These are phyloP conservation scores for Drosophila orena DNA, from an alignment of 1,140 invertebrate species.

Conservation along the genomic window DNA sequence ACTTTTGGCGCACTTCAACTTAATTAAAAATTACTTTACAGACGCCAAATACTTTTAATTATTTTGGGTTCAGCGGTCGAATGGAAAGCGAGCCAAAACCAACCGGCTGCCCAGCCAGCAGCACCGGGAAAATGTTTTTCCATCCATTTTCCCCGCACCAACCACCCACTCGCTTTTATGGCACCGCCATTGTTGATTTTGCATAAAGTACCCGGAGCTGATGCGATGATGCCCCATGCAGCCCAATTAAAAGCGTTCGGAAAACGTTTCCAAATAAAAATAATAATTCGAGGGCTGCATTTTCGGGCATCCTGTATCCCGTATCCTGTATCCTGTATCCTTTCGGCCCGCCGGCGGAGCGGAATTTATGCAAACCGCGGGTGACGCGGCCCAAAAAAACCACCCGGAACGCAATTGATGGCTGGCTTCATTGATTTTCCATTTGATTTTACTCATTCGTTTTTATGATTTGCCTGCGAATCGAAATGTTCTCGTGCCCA, in stretches of 20 bases:
- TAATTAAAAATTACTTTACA: constrained; percentile 84
- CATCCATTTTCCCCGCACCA: background rate
- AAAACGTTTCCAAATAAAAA: constrained; percentile 52
- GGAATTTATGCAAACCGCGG: constrained; percentile 53
- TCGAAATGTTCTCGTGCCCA: constrained; percentile 72
- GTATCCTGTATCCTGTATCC: constrained; percentile 29
- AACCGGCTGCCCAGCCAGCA: background rate
- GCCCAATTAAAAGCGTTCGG: constrained; percentile 49
- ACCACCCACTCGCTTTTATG: constrained; percentile 7
- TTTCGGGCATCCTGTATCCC: constrained; percentile 28
- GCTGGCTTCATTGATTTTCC: constrained; percentile 79
- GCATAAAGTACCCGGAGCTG: constrained; percentile 44
- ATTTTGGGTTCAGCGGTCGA: constrained; percentile 80
- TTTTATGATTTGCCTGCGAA: constrained; percentile 82
- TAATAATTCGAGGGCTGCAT: constrained; percentile 49
- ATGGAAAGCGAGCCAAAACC: constrained; percentile 53
- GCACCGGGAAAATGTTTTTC: constrained; percentile 35
- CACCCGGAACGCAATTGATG: constrained; percentile 63
- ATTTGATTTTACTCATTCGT: constrained; percentile 82
- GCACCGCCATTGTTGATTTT: constrained; percentile 47
- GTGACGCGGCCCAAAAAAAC: constrained; percentile 28
- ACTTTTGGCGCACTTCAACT: constrained; percentile 78
- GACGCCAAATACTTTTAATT: constrained; percentile 83
- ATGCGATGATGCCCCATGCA: constrained; percentile 50
- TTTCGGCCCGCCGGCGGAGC: constrained; percentile 15